phyloP scores from a whole-genome alignment of 1,140 invertebrate species.

The Harpegnathos saltator region DNA sequence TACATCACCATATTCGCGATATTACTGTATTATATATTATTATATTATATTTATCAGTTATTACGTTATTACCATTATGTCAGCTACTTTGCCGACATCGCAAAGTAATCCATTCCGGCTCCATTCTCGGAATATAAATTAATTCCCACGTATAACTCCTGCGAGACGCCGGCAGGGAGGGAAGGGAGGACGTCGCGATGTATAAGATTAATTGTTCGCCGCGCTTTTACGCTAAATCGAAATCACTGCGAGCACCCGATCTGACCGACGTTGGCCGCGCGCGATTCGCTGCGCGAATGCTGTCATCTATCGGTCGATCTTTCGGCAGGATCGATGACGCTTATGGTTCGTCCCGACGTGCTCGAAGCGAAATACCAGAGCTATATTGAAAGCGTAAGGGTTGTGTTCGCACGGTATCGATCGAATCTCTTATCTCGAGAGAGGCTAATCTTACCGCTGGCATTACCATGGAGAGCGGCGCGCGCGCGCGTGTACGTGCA shows the following conservation, averaged over 20 bases:
- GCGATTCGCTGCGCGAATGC: neutral
- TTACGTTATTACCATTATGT: no score
- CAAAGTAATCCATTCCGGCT: no score
- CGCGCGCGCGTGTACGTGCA: neutral
- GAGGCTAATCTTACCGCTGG: neutral
- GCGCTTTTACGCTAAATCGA: neutral
- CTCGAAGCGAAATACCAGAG: neutral
- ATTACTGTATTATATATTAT: no score
- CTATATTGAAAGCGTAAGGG: neutral
- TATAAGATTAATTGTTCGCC: conserved; percentile 20
- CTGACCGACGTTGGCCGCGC: neutral
- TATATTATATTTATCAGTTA: no score
- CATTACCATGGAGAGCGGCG: conserved; percentile 5
- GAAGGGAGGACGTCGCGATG: no score
- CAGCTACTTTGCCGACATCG: no score
- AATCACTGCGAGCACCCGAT: neutral
- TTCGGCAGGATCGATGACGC: conserved; percentile 38
- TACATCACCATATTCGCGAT: no score
- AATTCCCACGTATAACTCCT: no score
- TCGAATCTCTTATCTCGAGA: conserved; percentile 28
- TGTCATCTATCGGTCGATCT: conserved; percentile 9
- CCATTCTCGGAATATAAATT: no score
- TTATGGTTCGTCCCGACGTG: neutral
- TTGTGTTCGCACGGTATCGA: conserved; percentile 19
- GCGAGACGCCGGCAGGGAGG: no score